These are phyloP conservation scores for Leptocoma aspasia DNA, from an alignment of 2,113 vertebrate genomes.

Conservation along the genomic window DNA sequence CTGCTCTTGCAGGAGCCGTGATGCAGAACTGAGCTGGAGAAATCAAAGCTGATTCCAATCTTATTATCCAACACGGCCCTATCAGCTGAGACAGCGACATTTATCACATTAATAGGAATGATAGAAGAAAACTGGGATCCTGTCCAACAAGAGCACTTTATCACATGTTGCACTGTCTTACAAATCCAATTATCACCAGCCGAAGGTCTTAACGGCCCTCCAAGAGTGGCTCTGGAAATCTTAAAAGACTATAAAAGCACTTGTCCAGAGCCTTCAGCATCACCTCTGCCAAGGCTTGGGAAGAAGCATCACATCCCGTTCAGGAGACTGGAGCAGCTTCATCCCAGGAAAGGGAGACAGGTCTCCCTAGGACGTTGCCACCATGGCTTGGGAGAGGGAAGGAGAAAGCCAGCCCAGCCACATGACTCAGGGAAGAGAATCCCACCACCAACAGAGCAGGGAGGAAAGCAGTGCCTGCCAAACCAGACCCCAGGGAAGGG, in stretches of 20 bases:
- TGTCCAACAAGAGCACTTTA: conserved; percentile 74
- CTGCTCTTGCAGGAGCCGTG: background rate
- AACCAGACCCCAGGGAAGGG: background rate
- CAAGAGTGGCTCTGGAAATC: conserved; percentile 66
- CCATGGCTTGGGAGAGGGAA: background rate
- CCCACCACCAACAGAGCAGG: fast-evolving
- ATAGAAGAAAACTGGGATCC: conserved; percentile 76
- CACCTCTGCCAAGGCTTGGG: background rate
- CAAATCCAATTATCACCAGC: conserved; percentile 81
- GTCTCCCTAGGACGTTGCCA: background rate
- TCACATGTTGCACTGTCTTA: conserved; percentile 80
- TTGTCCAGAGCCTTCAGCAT: conserved; percentile 18
- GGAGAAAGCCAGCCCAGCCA: background rate
- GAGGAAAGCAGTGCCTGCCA: background rate
- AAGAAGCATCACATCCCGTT: background rate
- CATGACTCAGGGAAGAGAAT: fast-evolving
- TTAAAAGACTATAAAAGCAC: conserved; percentile 61
- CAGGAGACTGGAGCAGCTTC: background rate
- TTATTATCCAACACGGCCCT: conserved; percentile 77
- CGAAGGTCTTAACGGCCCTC: conserved; percentile 72
- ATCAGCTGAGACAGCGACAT: conserved; percentile 78
- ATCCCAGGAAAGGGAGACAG: background rate
- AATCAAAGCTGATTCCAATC: conserved; percentile 74
- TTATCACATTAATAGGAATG: conserved; percentile 83
- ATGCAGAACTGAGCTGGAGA: conserved; percentile 47